phyloP scores from a whole-genome alignment of 1,140 invertebrate species.

The Drosophila varians region DNA sequence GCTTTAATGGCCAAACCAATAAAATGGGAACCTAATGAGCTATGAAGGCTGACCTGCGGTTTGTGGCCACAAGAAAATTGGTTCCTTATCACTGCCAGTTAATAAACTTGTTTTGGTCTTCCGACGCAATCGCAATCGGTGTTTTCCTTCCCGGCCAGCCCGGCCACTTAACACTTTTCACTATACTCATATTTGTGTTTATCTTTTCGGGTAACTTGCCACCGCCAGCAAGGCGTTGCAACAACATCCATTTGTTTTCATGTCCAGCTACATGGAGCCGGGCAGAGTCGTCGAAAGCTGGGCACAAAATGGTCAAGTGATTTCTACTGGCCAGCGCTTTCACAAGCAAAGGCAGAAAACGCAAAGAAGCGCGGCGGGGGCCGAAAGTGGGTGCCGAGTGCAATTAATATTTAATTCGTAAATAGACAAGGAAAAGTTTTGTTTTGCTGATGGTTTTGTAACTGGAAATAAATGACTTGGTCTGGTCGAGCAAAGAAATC shows the following conservation, averaged over 20 bases:
- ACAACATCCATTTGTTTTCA: conserved; percentile 60
- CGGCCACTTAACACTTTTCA: conserved; percentile 39
- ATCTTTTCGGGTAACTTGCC: conserved; percentile 55
- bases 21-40: conserved; percentile 60
- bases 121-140: conserved; percentile 9
- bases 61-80: neutral
- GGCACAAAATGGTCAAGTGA: conserved; percentile 73
- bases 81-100: neutral
- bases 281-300: conserved; percentile 60
- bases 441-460: conserved; percentile 50
- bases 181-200: conserved; percentile 38
- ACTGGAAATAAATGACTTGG: conserved; percentile 59
- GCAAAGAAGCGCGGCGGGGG: conserved; percentile 12
- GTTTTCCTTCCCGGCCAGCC: conserved; percentile 1
- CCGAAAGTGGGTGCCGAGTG: conserved; percentile 26
- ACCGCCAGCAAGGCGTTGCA: conserved; percentile 17
- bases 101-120: conserved; percentile 18
- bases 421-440: conserved; percentile 75
- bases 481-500: conserved; percentile 36
- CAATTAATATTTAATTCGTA: conserved; percentile 79
- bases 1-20: conserved; percentile 35
- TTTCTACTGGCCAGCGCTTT: conserved; percentile 73
- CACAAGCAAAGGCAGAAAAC: conserved; percentile 63
- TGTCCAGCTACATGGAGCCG: conserved; percentile 41
- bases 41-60: conserved; percentile 56